Conservation (phyloP, 2,888 invertebrate genomes). For the Drosophila differens region DNA sequence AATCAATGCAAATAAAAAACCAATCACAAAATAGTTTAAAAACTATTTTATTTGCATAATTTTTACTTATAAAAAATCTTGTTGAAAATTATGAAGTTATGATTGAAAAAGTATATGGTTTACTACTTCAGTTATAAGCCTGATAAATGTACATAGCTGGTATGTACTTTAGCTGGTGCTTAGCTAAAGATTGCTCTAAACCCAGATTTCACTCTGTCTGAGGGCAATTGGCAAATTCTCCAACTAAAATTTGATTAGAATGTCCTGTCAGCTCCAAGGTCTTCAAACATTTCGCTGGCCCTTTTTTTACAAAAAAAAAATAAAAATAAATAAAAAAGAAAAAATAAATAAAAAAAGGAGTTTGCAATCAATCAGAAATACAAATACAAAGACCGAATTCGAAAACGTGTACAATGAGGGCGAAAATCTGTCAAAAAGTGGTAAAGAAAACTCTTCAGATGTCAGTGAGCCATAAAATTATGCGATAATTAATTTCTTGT, state of each 20-base stretch:
- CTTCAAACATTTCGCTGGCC: constrained; percentile 10
- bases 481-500: constrained; percentile 84
- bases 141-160: background rate
- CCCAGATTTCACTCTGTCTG: constrained; percentile 6
- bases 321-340: background rate
- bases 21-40: too few relatives aligned
- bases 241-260: constrained; percentile 21
- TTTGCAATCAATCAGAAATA: constrained; percentile 50
- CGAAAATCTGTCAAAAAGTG: constrained; percentile 78
- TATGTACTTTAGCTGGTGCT: background rate
- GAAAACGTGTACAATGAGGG: constrained; percentile 50
- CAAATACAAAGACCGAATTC: constrained; percentile 19
- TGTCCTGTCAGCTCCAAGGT: constrained; percentile 19
- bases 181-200: too few relatives aligned
- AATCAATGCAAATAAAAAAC: background rate
- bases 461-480: constrained; percentile 84
- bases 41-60: background rate
- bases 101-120: background rate
- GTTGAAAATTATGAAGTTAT: background rate
- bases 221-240: background rate
- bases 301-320: background rate
- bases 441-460: constrained; percentile 81
- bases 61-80: background rate
- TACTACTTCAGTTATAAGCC: background rate
- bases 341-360: background rate